A percentile compares a stretch with the other conserved stretches of the same genome.
Evolutionary conservation across 2,113 vertebrate species (phyloP).

Genomic region (Oxygymnocypris stewartii): DNA sequence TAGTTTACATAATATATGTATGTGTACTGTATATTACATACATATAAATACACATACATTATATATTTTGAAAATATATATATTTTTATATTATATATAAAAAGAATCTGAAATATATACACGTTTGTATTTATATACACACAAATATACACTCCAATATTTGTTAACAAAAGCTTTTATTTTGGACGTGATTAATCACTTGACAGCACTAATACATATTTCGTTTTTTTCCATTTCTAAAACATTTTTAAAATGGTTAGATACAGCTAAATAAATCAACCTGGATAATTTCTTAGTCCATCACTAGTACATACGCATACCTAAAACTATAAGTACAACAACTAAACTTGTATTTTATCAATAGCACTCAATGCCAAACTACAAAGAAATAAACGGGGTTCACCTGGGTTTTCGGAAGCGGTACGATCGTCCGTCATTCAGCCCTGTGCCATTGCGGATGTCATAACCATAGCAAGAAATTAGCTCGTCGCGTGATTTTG

Average conservation of each 20-base stretch:
- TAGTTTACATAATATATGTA: too few relatives aligned
- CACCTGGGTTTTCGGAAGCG: conserved; percentile 87
- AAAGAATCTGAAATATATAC: too few relatives aligned
- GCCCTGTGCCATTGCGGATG: conserved; percentile 85
- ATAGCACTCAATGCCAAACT: background rate
- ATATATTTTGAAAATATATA: too few relatives aligned
- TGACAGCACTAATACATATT: too few relatives aligned
- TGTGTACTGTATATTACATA: too few relatives aligned
- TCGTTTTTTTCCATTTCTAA: background rate
- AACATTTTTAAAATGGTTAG: background rate
- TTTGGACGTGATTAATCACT: too few relatives aligned
- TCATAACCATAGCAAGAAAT: conserved; percentile 96
- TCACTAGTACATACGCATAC: too few relatives aligned
- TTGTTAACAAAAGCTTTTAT: too few relatives aligned
- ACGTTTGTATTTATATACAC: too few relatives aligned
- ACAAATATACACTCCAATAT: too few relatives aligned
- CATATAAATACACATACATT: too few relatives aligned
- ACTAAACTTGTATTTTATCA: background rate
- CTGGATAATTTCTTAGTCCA: background rate
- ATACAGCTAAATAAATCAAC: background rate
- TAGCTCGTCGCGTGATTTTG: conserved; percentile 93
- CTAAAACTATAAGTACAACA: background rate
- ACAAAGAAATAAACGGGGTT: background rate
- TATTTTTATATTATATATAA: too few relatives aligned
- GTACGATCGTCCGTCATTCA: conserved; percentile 79